Conservation (phyloP, 2,888 invertebrate genomes). For the Noctuana brunneofusca region DNA sequence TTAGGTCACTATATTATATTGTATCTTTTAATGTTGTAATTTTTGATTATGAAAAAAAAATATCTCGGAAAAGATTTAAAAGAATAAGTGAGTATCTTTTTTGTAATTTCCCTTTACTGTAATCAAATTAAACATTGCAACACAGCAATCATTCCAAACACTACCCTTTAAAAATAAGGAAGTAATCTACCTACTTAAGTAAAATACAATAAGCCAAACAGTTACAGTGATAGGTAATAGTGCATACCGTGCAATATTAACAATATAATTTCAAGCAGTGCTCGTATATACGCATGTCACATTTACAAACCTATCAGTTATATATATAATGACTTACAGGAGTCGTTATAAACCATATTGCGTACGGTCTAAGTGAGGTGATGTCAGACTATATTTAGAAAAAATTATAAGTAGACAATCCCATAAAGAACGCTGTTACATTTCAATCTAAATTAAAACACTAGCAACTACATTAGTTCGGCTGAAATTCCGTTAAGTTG, state of each 20-base stretch:
- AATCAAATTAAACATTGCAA: too few relatives aligned
- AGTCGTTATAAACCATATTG: conserved; percentile 16
- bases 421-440: conserved; percentile 19
- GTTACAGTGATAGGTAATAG: conserved; percentile 57
- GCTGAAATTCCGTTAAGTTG: conserved; percentile 33
- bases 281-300: conserved; percentile 65
- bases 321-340: conserved; percentile 29
- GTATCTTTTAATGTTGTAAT: too few relatives aligned
- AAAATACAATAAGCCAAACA: conserved; percentile 72
- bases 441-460: conserved; percentile 25
- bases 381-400: conserved; percentile 27
- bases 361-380: conserved; percentile 26
- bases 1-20: too few relatives aligned
- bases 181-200: conserved; percentile 39
- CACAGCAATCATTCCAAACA: conserved; percentile 16
- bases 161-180: conserved; percentile 8
- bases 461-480: conserved; percentile 36
- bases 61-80: neutral
- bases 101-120: too few relatives aligned
- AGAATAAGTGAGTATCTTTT: too few relatives aligned
- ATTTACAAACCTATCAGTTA: conserved; percentile 41
- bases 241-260: conserved; percentile 74
- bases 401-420: conserved; percentile 27
- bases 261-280: conserved; percentile 77
- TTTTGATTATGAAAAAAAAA: too few relatives aligned